Evolutionary conservation across 2,113 vertebrate species (phyloP).

Genomic region (Tragelaphus imberbis): DNA sequence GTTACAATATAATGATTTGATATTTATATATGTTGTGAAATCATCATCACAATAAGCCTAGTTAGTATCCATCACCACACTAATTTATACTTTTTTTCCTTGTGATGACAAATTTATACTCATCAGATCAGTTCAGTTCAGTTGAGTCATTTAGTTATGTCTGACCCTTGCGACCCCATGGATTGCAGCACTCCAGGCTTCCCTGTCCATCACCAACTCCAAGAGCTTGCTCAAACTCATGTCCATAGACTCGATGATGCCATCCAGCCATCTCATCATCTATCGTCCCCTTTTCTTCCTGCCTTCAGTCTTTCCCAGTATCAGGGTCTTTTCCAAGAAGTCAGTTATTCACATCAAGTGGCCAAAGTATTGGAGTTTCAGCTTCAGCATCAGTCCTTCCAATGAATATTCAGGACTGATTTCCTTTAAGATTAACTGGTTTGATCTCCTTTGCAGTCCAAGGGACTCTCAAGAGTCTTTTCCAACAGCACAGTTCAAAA

Average conservation of each 20-base stretch:
- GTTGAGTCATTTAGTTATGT: neutral
- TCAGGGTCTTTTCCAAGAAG: neutral
- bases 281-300: neutral
- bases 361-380: neutral
- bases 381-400: neutral
- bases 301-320: neutral
- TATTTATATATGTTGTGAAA: neutral
- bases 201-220: neutral
- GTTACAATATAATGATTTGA: neutral
- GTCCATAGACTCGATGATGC: neutral
- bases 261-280: neutral
- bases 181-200: neutral
- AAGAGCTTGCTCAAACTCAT: neutral
- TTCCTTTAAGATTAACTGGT: neutral
- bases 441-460: neutral
- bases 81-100: neutral
- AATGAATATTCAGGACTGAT: neutral
- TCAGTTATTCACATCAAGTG: neutral
- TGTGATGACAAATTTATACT: neutral
- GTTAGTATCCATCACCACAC: neutral
- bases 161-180: rapidly evolving
- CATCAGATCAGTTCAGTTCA: neutral
- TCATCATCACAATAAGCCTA: neutral
- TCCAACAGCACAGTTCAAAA: neutral
- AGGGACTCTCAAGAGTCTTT: neutral